Evolutionary conservation across 1,140 invertebrate species (phyloP).

Genomic region (Aricia agestis): DNA sequence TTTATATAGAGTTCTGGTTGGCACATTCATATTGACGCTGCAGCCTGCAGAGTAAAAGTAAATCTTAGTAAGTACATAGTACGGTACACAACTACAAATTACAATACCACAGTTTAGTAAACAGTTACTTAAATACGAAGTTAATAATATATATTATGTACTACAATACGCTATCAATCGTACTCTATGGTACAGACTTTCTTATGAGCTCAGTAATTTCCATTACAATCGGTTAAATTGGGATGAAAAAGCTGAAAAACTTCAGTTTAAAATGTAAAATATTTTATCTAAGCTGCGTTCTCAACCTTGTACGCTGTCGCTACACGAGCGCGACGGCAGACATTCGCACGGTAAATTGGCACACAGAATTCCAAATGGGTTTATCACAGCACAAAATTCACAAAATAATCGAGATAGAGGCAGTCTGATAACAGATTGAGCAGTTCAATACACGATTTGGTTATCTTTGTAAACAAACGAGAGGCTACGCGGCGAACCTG

Average conservation of each 20-base stretch:
- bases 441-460: slow-evolving; percentile 9
- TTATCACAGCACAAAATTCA: neutral
- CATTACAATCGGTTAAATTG: neutral
- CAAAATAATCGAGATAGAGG: neutral
- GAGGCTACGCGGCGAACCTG: slow-evolving; percentile 71
- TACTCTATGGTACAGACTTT: neutral
- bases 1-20: too few relatives aligned
- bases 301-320: neutral
- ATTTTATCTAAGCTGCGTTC: neutral
- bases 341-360: neutral
- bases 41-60: too few relatives aligned
- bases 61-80: too few relatives aligned
- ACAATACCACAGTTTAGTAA: too few relatives aligned
- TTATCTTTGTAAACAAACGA: slow-evolving; percentile 59
- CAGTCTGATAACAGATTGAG: slow-evolving; percentile 14
- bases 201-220: neutral
- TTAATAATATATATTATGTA: too few relatives aligned
- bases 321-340: neutral
- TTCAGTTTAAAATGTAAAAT: neutral
- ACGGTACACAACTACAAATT: too few relatives aligned
- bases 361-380: neutral
- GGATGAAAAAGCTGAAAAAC: neutral
- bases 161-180: neutral
- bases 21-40: too few relatives aligned
- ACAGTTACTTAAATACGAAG: too few relatives aligned